Percentiles rank a stretch among this genome's conserved stretches.
Evolutionary conservation across 2,113 vertebrate genomes (phyloP).

Genomic region (Ramphastos sulfuratus): DNA sequence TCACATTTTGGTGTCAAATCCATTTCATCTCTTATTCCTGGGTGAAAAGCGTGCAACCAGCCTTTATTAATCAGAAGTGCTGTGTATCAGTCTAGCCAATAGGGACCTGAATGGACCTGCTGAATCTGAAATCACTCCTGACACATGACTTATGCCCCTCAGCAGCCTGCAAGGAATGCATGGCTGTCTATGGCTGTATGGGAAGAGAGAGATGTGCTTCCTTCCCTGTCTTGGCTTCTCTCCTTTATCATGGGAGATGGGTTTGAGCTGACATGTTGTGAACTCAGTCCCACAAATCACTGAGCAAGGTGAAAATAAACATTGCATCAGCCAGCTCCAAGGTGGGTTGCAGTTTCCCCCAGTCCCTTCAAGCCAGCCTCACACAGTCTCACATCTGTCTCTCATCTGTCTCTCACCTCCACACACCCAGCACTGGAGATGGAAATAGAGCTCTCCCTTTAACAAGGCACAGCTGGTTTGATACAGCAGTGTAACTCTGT

Average conservation of each 20-base stretch:
- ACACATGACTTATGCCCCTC: neutral
- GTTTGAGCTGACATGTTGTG: neutral
- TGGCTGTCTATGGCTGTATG: fast-evolving
- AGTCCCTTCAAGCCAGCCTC: neutral
- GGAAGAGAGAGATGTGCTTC: neutral
- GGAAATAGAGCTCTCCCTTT: neutral
- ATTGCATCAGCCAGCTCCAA: fast-evolving
- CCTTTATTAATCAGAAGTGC: neutral
- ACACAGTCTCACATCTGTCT: fast-evolving
- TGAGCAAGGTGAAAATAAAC: neutral
- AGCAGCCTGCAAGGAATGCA: fast-evolving
- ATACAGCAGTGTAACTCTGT: fast-evolving
- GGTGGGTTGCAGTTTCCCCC: neutral
- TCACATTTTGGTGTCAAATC: neutral
- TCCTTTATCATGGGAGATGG: neutral
- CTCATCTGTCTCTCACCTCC: neutral
- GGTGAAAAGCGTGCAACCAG: neutral
- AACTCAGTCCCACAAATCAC: neutral
- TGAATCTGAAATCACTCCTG: neutral
- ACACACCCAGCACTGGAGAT: fast-evolving
- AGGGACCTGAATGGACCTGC: neutral
- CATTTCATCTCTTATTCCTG: neutral
- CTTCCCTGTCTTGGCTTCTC: neutral
- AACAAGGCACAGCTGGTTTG: neutral
- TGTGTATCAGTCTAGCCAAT: neutral